A percentile compares a stretch with the other conserved stretches of the same genome.
phyloP scores from a whole-genome alignment of 2,797 vertebrate genomes.

The Spea hammondii region DNA sequence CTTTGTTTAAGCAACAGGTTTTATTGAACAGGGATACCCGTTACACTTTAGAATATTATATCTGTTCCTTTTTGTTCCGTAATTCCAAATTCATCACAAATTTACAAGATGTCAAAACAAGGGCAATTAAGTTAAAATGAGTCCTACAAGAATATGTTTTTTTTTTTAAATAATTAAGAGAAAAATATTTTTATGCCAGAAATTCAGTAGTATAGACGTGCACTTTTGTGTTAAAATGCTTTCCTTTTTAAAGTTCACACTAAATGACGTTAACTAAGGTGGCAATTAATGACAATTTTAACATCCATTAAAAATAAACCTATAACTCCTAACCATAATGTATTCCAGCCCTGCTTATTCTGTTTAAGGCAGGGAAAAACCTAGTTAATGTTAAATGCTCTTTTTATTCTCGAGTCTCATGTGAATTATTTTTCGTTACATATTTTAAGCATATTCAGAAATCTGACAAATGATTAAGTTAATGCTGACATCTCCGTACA shows the following conservation, averaged over 20 bases:
- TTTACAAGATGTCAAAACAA: no score
- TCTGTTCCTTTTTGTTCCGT: no score
- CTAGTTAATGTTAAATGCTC: conserved; percentile 5
- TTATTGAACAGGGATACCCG: no score
- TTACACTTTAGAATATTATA: no score
- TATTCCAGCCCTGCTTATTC: not conserved
- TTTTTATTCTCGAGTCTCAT: not conserved
- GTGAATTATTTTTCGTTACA: conserved; percentile 32
- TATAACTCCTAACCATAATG: not conserved
- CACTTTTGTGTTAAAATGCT: not conserved
- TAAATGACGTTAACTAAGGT: conserved; percentile 17
- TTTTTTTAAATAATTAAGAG: not conserved
- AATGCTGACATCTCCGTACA: conserved; percentile 21
- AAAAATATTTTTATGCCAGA: not conserved
- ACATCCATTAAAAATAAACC: conserved; percentile 24
- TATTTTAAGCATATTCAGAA: conserved; percentile 37
- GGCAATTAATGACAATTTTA: conserved; percentile 10
- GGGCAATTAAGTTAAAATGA: no score
- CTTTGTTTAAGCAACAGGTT: no score
- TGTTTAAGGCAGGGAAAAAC: not conserved
- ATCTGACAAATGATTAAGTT: conserved; percentile 30
- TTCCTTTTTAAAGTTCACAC: not conserved
- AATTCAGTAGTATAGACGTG: not conserved
- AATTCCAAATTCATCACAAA: no score
- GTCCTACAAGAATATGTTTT: no score